Conservation (phyloP, 2,113 vertebrate genomes). For the Hippocampus barbouri region DNA sequence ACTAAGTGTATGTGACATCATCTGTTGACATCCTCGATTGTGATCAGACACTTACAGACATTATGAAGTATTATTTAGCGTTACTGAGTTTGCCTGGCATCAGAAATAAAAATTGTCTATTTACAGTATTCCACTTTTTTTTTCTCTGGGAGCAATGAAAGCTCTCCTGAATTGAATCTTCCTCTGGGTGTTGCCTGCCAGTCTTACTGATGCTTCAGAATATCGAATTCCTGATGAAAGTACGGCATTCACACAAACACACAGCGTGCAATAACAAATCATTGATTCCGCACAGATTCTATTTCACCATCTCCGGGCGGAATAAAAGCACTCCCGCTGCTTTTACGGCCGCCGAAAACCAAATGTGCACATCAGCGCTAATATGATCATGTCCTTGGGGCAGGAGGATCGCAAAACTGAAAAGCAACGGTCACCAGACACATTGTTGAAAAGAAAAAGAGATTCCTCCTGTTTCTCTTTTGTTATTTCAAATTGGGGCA, state of each 20-base stretch:
- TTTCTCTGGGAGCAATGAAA: neutral
- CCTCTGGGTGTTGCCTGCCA: constrained; percentile 2
- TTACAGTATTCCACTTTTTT: too few species aligned
- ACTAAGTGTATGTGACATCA: neutral
- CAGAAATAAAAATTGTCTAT: neutral
- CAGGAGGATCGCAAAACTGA: constrained; percentile 40
- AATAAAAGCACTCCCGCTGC: constrained; percentile 8
- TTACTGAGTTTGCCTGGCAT: neutral
- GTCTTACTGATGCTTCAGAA: neutral
- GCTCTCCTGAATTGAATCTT: neutral
- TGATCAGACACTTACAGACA: neutral
- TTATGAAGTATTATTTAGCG: neutral
- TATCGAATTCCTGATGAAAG: constrained; percentile 2
- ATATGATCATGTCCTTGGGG: constrained; percentile 8
- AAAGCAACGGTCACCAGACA: constrained; percentile 29
- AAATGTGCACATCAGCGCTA: constrained; percentile 25
- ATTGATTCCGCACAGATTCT: constrained; percentile 17
- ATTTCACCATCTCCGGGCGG: constrained; percentile 6
- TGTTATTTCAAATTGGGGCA: constrained; percentile 62
- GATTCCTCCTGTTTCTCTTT: constrained; percentile 55
- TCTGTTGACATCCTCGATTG: neutral
- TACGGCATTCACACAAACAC: neutral
- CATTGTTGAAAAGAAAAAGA: constrained; percentile 30
- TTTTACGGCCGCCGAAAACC: constrained; percentile 20
- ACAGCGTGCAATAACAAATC: constrained; percentile 9